These are phyloP conservation scores for Stichodactyla helianthus DNA, from an alignment of 64 coral and sea anemone genomes.

Conservation along the genomic window DNA sequence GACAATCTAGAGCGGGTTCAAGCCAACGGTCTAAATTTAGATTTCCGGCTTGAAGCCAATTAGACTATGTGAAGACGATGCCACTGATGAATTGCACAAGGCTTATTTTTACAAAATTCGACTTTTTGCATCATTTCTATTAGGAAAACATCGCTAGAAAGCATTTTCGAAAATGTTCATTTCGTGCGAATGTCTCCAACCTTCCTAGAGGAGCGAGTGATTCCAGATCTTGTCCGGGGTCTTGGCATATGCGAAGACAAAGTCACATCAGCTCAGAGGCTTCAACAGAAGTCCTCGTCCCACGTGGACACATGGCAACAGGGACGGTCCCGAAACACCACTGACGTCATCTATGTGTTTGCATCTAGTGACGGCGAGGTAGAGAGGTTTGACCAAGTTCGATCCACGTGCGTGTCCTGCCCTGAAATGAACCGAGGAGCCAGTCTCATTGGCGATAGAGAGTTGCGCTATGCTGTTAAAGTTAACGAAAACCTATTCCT, in stretches of 20 bases:
- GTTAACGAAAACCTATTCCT: not conserved
- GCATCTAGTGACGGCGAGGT: not conserved
- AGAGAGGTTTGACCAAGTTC: conserved; percentile 5
- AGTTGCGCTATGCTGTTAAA: not conserved
- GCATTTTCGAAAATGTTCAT: not conserved
- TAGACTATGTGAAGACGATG: too few species aligned
- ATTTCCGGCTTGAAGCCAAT: too few species aligned
- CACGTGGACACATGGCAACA: not conserved
- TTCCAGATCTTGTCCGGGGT: not conserved
- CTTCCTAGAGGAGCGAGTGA: not conserved
- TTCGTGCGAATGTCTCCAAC: not conserved
- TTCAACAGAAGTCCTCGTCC: not conserved
- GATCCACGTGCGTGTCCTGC: not conserved
- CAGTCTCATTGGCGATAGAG: not conserved
- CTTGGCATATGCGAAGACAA: conserved; percentile 16
- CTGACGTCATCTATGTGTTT: conserved; percentile 6
- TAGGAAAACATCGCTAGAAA: not conserved
- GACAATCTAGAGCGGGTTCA: too few species aligned
- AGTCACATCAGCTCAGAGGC: not conserved
- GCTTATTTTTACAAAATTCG: too few species aligned
- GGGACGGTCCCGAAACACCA: not conserved
- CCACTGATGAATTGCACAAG: too few species aligned
- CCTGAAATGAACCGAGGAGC: not conserved
- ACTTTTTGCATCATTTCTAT: not conserved
- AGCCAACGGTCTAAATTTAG: too few species aligned